These are phyloP conservation scores for Hydrochoerus hydrochaeris DNA, from an alignment of 2,113 vertebrate species.

Conservation along the genomic window DNA sequence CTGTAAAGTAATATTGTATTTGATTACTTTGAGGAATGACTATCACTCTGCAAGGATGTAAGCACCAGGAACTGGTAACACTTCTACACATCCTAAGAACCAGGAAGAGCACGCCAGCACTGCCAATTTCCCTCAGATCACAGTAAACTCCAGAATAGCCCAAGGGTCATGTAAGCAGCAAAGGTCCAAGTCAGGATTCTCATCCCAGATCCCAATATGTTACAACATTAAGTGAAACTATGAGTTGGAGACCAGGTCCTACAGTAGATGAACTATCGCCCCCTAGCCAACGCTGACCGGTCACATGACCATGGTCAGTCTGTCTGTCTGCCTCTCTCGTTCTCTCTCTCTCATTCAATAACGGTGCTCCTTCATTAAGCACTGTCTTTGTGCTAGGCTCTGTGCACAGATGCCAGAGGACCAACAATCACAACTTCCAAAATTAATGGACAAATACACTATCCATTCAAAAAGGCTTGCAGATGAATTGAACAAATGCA, in stretches of 20 bases:
- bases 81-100: not conserved
- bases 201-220: not conserved
- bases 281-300: not conserved
- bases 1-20: not conserved
- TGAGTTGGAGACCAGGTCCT: not conserved
- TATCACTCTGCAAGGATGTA: not conserved
- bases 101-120: not conserved
- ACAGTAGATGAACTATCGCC: not conserved
- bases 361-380: not conserved
- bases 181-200: not conserved
- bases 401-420: not conserved
- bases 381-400: slow-evolving; percentile 1
- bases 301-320: not conserved
- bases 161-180: not conserved
- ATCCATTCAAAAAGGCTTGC: not conserved
- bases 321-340: no score
- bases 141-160: not conserved
- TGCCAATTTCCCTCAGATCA: not conserved
- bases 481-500: not conserved
- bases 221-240: not conserved
- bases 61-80: not conserved
- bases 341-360: not conserved
- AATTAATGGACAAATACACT: not conserved
- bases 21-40: not conserved
- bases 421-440: not conserved